Evolutionary conservation across 2,113 vertebrate species (phyloP).

Genomic region (Leucosticte australis): DNA sequence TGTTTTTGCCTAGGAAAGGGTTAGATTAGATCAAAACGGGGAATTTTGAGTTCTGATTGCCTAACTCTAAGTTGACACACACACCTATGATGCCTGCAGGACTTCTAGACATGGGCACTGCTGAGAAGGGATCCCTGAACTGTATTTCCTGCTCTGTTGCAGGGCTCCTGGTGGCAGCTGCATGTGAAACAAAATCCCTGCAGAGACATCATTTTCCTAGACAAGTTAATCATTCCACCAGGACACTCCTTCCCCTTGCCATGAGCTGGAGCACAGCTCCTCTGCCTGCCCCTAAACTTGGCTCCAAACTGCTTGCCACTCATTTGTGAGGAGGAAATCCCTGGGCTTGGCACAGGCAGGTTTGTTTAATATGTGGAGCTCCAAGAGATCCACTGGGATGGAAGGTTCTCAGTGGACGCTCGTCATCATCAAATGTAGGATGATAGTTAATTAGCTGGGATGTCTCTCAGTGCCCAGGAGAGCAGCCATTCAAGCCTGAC

Average conservation of each 20-base stretch:
- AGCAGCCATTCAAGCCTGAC: slow-evolving; percentile 40
- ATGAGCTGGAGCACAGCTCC: not conserved
- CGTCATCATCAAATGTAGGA: slow-evolving; percentile 9
- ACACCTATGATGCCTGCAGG: not conserved
- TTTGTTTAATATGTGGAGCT: slow-evolving; percentile 27
- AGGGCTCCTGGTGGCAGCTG: not conserved
- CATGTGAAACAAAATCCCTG: not conserved
- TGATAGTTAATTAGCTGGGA: slow-evolving; percentile 49
- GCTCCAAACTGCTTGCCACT: not conserved
- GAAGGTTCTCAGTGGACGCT: slow-evolving; percentile 28
- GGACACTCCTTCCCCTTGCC: not conserved
- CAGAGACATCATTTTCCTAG: slow-evolving; percentile 22
- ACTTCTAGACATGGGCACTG: not conserved
- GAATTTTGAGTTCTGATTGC: not conserved
- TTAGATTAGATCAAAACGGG: not conserved
- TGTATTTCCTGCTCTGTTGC: not conserved
- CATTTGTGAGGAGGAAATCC: not conserved
- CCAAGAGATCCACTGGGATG: slow-evolving; percentile 44
- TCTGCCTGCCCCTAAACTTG: not conserved
- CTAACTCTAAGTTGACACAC: not conserved
- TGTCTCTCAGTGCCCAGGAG: not conserved
- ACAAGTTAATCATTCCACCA: slow-evolving; percentile 47
- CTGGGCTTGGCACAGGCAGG: not conserved
- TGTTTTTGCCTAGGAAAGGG: not conserved
- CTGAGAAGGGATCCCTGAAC: not conserved